phyloP scores from a whole-genome alignment of 1,140 invertebrate species.

The Cotesia chilonis region DNA sequence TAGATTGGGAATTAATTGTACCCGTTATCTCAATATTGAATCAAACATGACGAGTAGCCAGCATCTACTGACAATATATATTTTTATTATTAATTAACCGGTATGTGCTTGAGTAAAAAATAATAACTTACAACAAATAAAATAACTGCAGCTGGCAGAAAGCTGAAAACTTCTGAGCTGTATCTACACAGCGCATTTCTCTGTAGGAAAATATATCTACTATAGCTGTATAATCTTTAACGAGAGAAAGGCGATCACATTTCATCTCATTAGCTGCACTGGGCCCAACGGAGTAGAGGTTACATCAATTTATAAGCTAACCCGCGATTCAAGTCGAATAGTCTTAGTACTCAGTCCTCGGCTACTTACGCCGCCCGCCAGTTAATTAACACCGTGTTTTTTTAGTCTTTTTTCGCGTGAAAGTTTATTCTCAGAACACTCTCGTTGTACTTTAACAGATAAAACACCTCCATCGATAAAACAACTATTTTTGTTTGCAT shows the following conservation, averaged over 20 bases:
- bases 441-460: neutral
- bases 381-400: constrained; percentile 52
- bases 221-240: constrained; percentile 46
- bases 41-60: constrained; percentile 24
- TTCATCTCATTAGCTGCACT: constrained; percentile 57
- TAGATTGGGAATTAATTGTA: constrained; percentile 41
- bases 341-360: constrained; percentile 24
- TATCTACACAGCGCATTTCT: too few relatives aligned
- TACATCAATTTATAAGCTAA: constrained; percentile 57
- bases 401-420: constrained; percentile 38
- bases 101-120: constrained; percentile 17
- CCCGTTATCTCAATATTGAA: constrained; percentile 39
- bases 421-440: constrained; percentile 38
- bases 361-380: constrained; percentile 37
- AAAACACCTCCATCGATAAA: constrained; percentile 10
- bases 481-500: neutral
- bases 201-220: constrained; percentile 15
- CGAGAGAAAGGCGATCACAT: constrained; percentile 62
- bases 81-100: constrained; percentile 17
- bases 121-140: constrained; percentile 10
- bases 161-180: too few relatives aligned
- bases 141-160: neutral
- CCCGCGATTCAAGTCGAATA: constrained; percentile 41
- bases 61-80: neutral
- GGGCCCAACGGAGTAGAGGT: constrained; percentile 39